Conservation (phyloP, 2,113 vertebrate species). For the Smithornis capensis region DNA sequence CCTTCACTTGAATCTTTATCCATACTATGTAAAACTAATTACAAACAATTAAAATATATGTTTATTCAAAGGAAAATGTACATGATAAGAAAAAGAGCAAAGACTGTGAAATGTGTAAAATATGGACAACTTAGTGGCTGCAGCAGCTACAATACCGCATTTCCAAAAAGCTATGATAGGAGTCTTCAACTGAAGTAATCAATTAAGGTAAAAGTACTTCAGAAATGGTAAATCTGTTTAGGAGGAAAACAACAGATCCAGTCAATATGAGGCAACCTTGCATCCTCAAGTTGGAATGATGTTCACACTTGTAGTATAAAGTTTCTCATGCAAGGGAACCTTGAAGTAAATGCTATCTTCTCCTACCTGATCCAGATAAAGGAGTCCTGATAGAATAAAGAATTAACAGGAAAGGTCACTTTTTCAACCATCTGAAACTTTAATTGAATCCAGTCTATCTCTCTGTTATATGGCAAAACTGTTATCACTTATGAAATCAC, state of each 20-base stretch:
- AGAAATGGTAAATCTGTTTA: not conserved
- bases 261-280: not conserved
- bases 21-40: not conserved
- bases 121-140: not conserved
- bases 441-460: not conserved
- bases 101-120: not conserved
- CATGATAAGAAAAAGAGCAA: not conserved
- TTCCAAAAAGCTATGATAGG: not conserved
- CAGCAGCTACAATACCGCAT: not conserved
- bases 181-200: not conserved
- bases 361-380: not conserved
- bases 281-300: not conserved
- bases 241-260: not conserved
- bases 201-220: not conserved
- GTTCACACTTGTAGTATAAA: not conserved
- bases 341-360: not conserved
- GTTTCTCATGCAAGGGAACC: not conserved
- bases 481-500: constrained; percentile 10
- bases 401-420: not conserved
- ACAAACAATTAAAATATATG: not conserved
- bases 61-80: not conserved
- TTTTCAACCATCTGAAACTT: not conserved
- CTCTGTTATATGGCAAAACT: not conserved
- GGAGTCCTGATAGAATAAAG: not conserved
- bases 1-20: not conserved